phyloP scores from a whole-genome alignment of 2,797 vertebrate species.

The Gambusia yucatana region DNA sequence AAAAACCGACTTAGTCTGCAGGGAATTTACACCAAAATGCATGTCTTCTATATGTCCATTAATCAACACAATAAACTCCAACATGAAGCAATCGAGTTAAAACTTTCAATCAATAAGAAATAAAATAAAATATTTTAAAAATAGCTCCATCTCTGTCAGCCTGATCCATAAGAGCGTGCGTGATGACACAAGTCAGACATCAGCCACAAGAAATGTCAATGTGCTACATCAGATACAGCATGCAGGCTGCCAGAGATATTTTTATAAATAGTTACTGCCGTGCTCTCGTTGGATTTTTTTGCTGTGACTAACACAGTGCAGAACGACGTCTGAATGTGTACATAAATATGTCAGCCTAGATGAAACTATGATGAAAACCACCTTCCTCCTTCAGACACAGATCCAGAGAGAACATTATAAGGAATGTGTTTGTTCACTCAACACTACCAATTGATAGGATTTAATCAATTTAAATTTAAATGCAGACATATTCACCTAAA shows the following conservation, averaged over 20 bases:
- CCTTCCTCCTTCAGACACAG: constrained; percentile 23
- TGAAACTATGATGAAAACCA: constrained; percentile 43
- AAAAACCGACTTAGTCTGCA: background rate
- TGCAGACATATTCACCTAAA: background rate
- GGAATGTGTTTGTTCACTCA: background rate
- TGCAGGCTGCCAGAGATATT: constrained; percentile 28
- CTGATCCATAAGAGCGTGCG: constrained; percentile 1
- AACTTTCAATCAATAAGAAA: constrained; percentile 3
- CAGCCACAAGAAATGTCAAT: constrained; percentile 19
- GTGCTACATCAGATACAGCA: constrained; percentile 35
- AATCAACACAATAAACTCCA: background rate
- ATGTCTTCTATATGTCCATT: background rate
- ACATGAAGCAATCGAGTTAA: background rate
- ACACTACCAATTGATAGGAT: background rate
- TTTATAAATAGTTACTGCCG: constrained; percentile 22
- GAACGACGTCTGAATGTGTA: constrained; percentile 35
- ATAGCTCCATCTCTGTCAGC: background rate
- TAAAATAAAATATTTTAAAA: constrained; percentile 16
- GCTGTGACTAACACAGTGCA: constrained; percentile 53
- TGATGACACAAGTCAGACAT: constrained; percentile 17
- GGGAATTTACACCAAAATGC: background rate
- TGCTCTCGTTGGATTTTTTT: constrained; percentile 27
- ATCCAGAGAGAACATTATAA: background rate
- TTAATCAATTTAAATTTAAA: background rate
- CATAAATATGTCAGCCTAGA: constrained; percentile 46